These are phyloP conservation scores for Melopsittacus undulatus DNA, from an alignment of 2,797 vertebrate species.

Conservation along the genomic window DNA sequence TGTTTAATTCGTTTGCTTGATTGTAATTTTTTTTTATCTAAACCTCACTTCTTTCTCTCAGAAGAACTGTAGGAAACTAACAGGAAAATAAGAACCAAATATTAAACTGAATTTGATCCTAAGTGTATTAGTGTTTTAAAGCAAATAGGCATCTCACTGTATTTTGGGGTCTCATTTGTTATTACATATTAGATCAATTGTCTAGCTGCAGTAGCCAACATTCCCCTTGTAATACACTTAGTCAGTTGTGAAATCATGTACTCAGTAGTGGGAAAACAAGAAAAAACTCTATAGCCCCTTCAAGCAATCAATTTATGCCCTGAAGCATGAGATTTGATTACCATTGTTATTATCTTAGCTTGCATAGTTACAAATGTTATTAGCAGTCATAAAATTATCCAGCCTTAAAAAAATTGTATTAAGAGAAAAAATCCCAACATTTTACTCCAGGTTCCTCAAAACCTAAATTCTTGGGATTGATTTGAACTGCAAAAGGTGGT, in stretches of 20 bases:
- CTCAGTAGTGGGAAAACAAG: constrained; percentile 3
- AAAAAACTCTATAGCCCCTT: constrained; percentile 34
- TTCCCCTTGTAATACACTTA: constrained; percentile 19
- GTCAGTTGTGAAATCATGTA: constrained; percentile 50
- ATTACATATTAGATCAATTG: constrained; percentile 3
- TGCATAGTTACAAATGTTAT: constrained; percentile 55
- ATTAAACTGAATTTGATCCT: not conserved
- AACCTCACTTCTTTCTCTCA: not conserved
- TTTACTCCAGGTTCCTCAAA: not conserved
- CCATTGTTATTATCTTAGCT: constrained; percentile 53
- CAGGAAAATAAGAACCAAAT: not conserved
- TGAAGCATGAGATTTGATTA: constrained; percentile 67
- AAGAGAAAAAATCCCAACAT: not conserved
- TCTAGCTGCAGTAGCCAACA: not conserved
- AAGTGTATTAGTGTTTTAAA: not conserved
- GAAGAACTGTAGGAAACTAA: not conserved
- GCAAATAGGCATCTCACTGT: not conserved
- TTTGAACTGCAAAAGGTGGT: not conserved
- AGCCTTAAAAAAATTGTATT: constrained; percentile 31
- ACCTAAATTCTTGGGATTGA: not conserved
- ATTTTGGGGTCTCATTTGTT: constrained; percentile 20
- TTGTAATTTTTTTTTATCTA: not conserved
- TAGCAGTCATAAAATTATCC: constrained; percentile 45
- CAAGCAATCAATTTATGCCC: constrained; percentile 66
- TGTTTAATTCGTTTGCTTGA: not conserved